Base-by-base conservation (phyloP, 2,888 invertebrate genomes). In the Himalopsyche anomala region DNA sequence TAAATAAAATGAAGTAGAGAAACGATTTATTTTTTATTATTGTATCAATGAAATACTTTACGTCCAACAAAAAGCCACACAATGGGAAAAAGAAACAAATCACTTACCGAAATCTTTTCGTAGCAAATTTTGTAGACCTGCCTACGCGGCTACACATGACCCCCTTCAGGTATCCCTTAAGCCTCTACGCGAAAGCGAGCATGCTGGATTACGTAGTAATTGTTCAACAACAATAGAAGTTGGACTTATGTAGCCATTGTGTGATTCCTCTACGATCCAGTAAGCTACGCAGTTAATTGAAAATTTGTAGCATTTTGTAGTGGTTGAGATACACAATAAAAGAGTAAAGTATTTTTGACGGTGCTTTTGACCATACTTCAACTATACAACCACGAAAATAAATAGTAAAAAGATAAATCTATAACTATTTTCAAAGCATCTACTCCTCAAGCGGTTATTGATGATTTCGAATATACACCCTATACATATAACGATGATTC, bases 191-290 rank as follows among this genome's bases (percentile, higher is more conserved):
- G 74, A 74, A 74, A 36, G 74, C 74, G 74, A 74, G 74, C 69
- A 36, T 74, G 36, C 19, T 38, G 85, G 85, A 85, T 85, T 85
- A 85, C 85, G 56, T 40, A 40, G 45, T 85, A 85, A 85, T 85
- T 85, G 85, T 85, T 85, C 15, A 62, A 69, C 69, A 81, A 85
- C 85, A 85, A 85, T 81, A 82, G 28, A 74, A 74, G 12, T 74
- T 36, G 74, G 74, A 74, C 74, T 74, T 74, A 74, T 74, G 74
- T 74, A 36, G 74, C 74, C 74, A 74, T 74, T 74, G 74, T 74
- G 74, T 74, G 74, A 74, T 74, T 74, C 74, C 74, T 36, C 74
- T 36, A 36, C 74, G 74, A 74, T 74, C 38, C 74, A 15, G 36
- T 74, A 74, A 74, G 74, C 74, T 36, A 19, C 81, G 69, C 28